A percentile compares a stretch with the other conserved stretches of the same genome.
These are phyloP conservation scores for Crocodylus rhombifer DNA, from an alignment of 2,797 vertebrate genomes.

Conservation along the genomic window DNA sequence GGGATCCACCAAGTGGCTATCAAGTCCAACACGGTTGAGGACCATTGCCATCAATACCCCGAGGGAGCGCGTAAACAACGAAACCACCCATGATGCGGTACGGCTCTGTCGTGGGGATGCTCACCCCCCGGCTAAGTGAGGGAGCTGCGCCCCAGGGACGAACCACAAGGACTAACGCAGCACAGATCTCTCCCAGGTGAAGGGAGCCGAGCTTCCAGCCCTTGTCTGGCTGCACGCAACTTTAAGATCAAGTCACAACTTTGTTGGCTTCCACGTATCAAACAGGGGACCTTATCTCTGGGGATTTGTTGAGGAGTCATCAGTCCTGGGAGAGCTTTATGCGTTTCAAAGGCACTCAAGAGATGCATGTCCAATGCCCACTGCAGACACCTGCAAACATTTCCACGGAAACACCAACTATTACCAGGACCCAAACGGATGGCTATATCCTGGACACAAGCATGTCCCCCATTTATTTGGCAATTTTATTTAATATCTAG, in stretches of 20 bases:
- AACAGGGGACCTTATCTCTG: background rate
- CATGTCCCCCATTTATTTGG: fast-evolving
- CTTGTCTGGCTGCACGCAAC: no score
- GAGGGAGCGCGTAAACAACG: no score
- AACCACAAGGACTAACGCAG: no score
- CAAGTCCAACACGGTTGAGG: background rate
- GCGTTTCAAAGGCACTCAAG: fast-evolving
- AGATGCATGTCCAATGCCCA: fast-evolving
- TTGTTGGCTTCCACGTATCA: background rate
- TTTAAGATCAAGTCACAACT: background rate
- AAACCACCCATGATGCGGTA: no score
- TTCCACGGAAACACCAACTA: fast-evolving
- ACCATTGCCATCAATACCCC: background rate
- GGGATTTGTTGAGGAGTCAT: background rate
- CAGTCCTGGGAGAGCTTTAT: fast-evolving
- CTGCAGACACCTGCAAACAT: background rate
- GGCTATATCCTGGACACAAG: background rate
- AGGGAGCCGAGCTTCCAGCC: no score
- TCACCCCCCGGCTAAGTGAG: no score
- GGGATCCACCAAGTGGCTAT: no score
- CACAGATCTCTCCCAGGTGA: no score
- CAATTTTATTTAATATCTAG: background rate
- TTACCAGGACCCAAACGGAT: background rate
- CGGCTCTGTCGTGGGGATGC: no score
- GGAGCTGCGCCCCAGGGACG: no score